Conservation (phyloP, 2,797 vertebrate genomes). For the Selene dorsalis region DNA sequence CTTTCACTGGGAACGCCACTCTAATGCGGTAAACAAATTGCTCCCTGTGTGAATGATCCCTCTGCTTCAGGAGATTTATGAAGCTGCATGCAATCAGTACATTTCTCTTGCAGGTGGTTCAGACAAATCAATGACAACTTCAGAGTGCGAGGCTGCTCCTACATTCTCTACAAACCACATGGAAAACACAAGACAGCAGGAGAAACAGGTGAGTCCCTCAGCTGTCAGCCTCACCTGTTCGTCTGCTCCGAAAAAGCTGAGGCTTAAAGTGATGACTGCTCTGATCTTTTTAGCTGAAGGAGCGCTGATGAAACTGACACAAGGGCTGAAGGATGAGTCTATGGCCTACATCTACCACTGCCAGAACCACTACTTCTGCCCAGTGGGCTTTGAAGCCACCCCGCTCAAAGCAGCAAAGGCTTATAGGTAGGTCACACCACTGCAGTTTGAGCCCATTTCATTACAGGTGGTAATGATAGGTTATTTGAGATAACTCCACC, state of each 20-base stretch:
- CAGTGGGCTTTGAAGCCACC: conserved; percentile 97
- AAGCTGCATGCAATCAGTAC: neutral
- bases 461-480: neutral
- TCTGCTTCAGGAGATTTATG: fast-evolving
- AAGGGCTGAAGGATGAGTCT: conserved; percentile 93
- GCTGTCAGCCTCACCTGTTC: fast-evolving
- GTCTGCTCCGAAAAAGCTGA: neutral
- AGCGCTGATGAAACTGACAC: conserved; percentile 92
- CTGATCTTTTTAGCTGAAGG: conserved; percentile 87
- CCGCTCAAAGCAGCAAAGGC: conserved; percentile 95
- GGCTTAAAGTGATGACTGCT: neutral
- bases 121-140: conserved; percentile 98
- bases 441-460: neutral
- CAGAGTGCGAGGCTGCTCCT: conserved; percentile 94
- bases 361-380: conserved; percentile 99
- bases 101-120: conserved; percentile 89
- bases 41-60: neutral
- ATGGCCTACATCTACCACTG: conserved; percentile 99
- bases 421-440: conserved; percentile 85
- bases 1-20: conserved; percentile 98
- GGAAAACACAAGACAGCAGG: conserved; percentile 99
- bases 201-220: conserved; percentile 90
- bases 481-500: no score
- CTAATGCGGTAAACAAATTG: conserved; percentile 89
- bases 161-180: conserved; percentile 98